phyloP scores from a whole-genome alignment of 2,113 vertebrate genomes.

The Nettapus auritus region DNA sequence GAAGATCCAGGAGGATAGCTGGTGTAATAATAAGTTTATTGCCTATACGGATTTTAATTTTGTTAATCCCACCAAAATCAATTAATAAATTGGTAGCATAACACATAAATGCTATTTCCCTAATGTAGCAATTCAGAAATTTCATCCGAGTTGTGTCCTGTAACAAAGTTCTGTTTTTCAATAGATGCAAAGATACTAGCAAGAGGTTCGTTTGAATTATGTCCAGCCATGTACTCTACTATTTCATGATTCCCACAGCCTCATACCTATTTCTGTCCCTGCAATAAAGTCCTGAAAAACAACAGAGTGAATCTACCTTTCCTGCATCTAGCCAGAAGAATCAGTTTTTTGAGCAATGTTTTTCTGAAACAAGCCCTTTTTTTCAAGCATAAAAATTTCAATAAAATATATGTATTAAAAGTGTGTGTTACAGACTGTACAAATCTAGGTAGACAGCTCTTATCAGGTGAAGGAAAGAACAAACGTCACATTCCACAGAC shows the following conservation, averaged over 20 bases:
- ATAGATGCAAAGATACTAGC: neutral
- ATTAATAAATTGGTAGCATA: neutral
- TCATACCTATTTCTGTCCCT: neutral
- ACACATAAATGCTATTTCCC: neutral
- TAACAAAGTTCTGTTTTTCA: neutral
- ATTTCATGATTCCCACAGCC: neutral
- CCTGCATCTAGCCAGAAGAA: neutral
- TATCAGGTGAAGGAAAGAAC: constrained; percentile 39
- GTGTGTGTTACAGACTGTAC: neutral
- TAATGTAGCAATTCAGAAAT: neutral
- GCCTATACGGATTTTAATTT: neutral
- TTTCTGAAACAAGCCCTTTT: neutral
- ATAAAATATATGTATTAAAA: neutral
- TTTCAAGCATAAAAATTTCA: neutral
- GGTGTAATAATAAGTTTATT: neutral
- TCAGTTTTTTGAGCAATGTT: neutral
- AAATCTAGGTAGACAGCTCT: constrained; percentile 17
- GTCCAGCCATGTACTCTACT: neutral
- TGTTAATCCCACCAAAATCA: neutral
- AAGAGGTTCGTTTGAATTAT: neutral
- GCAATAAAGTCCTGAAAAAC: neutral
- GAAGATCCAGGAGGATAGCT: neutral
- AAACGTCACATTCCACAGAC: constrained; percentile 44
- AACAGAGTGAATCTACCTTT: neutral
- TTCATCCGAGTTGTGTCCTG: neutral